These are phyloP conservation scores for Stichodactyla helianthus DNA, from an alignment of 64 coral and sea anemone genomes.

Conservation along the genomic window DNA sequence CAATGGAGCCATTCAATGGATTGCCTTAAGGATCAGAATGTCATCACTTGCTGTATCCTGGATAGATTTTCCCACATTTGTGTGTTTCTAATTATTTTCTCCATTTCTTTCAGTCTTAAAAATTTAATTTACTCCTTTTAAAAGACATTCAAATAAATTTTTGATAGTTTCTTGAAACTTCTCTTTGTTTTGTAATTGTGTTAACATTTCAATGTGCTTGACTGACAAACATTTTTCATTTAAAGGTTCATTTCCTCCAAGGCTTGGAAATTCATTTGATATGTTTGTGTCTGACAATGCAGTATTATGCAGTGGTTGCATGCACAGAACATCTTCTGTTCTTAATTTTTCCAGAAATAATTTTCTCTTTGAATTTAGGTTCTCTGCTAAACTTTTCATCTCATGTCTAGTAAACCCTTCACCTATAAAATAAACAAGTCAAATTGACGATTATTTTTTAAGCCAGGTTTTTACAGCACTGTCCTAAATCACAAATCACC, in stretches of 20 bases:
- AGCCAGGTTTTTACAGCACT: not conserved
- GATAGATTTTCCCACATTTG: too few species aligned
- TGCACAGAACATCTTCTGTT: not conserved
- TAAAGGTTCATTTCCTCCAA: not conserved
- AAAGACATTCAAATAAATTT: not conserved
- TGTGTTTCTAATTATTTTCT: too few species aligned
- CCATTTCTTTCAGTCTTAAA: too few species aligned
- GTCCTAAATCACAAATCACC: too few species aligned
- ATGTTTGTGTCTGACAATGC: not conserved
- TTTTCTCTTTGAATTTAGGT: not conserved
- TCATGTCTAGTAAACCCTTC: not conserved
- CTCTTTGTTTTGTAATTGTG: constrained; percentile 7
- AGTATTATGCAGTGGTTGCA: not conserved
- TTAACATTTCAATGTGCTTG: not conserved
- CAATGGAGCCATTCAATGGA: too few species aligned
- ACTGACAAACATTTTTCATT: not conserved
- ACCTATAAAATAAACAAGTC: not conserved
- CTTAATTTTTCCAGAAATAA: not conserved
- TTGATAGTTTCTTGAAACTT: not conserved
- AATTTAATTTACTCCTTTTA: too few species aligned
- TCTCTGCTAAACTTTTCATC: not conserved
- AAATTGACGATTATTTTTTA: not conserved
- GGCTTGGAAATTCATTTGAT: not conserved
- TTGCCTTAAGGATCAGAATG: too few species aligned
- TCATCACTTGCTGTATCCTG: too few species aligned